Base-by-base conservation (phyloP, 2,888 invertebrate genomes). In the Sphaerophoria taeniata region DNA sequence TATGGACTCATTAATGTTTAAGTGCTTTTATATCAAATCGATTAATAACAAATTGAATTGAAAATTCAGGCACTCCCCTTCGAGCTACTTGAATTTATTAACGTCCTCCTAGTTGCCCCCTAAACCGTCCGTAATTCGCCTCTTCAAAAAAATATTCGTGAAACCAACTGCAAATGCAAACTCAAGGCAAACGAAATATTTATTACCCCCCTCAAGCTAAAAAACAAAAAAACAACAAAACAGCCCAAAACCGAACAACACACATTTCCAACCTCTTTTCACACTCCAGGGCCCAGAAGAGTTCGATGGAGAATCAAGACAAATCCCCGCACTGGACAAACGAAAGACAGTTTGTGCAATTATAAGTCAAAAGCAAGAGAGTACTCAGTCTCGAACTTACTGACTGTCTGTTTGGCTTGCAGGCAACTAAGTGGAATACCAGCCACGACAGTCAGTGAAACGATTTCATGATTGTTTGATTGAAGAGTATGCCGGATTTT, bases 11-110 rank as follows among this genome's bases (percentile, higher is more conserved):
- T 85, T 85, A 85, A 81, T 70, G 72, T 73, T 77, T 81, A 81
- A 85, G 85, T 85, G 85, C 85, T 85, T 85, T 81, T 85, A 61
- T 77, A 77, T 65, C 76, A 73, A 81, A 81, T 80, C 79, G 79
- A 84, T 84, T 84, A 70, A 71, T 75, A 79, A 80, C 56, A 74
- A 80, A 69, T 80, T 55, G 60, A 55, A 67, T 31, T 60, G 51
- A 67, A 56, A 34, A 67, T 31, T 6, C 79, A 47, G 39, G 43
- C 78, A 63, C 72, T 74, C 79, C 79, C 53, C 78, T 58, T 58
- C 31, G 24, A 53, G 61, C 55, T 55, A 49, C 69, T 63, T n/a
- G 47, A 45, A 56, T 49, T 34, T 16, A 33, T 14, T 11, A n/a
- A 60, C 39, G 61, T 53, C 72, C 12, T 9, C 72, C 47, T 61